Base-by-base conservation (phyloP, 2,888 invertebrate species). In the Caenorhabditis sp. region DNA sequence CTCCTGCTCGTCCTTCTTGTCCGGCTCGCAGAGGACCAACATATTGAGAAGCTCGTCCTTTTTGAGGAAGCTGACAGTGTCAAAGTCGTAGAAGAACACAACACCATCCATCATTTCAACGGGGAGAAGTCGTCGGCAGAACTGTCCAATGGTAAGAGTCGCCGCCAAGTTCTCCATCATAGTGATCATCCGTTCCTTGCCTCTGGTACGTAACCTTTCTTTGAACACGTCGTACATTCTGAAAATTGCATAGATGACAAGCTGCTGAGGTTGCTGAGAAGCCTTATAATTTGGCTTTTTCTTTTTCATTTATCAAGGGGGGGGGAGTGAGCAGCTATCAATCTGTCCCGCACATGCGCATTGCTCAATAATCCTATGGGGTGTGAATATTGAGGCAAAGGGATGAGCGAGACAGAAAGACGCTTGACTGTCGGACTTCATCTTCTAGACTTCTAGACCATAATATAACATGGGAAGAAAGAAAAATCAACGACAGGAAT, bases 341-440 rank as follows among this genome's bases (percentile, higher is more conserved):
- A 50, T 80, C 82, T 47, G 47, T 82, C 82, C 82, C 82, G 82
- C 77, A 82, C 82, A 78, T 82, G 82, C 77, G 77, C 82, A 82
- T 82, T 82, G 82, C 82, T 82, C 82, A 82, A 82, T 82, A 82
- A 68, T 80, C 74, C 15, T n/a, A n/a, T 20, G 24, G 44, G 47
- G n/a, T 4, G 58, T 13, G 69, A 60, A 70, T 80, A 80, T 72
- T 80, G 80, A 53, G 61, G 40, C 71, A 76, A 80, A 11, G 56
- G 74, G 53, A 80, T 80, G 74, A 2, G 65, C 80, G 74, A 47
- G 80, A 80, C 80, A 40, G 80, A 70, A 22, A 64, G 56, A 58
- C 20, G 77, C 62, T 77, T 51, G 1, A 18, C n/a, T n/a, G n/a
- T 32, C 32, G 32, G 32, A 28, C n/a, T 58, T 65, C 65, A 26